phyloP scores from a whole-genome alignment of 2,888 invertebrate genomes.

The Drosophila percnosoma region DNA sequence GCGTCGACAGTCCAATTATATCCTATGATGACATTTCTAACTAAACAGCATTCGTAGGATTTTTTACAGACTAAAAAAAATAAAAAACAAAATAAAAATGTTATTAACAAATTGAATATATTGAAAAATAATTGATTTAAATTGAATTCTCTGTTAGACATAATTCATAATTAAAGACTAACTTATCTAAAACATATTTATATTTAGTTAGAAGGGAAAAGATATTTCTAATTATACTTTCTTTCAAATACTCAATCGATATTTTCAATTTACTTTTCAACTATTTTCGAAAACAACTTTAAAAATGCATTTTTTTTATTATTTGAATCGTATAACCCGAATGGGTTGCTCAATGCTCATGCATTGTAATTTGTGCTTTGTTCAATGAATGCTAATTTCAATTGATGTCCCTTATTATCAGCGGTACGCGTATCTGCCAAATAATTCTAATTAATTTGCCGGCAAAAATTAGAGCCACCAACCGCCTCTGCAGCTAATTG shows the following conservation, averaged over 20 bases:
- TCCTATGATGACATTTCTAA: background rate
- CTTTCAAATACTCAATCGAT: no score
- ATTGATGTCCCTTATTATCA: slow-evolving; percentile 60
- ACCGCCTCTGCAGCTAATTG: slow-evolving; percentile 54
- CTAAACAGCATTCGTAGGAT: background rate
- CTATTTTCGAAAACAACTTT: background rate
- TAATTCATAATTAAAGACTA: background rate
- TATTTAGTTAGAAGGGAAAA: background rate
- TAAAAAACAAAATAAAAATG: background rate
- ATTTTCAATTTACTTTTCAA: no score
- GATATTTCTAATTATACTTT: background rate
- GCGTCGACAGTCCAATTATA: background rate
- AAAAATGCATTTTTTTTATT: background rate
- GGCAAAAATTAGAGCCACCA: slow-evolving; percentile 58
- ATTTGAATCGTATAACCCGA: background rate
- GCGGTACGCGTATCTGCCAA: slow-evolving; percentile 42
- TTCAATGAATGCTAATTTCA: slow-evolving; percentile 54
- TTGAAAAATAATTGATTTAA: background rate
- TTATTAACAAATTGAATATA: background rate
- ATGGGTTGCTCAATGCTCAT: background rate
- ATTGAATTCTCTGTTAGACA: background rate
- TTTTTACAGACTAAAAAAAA: background rate
- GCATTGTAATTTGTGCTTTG: background rate
- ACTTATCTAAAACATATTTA: background rate
- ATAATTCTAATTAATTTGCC: slow-evolving; percentile 74